A percentile compares a stretch with the other conserved stretches of the same genome.
Conservation (phyloP, 2,113 vertebrate genomes). For the Forbesichthys papilliferus region DNA sequence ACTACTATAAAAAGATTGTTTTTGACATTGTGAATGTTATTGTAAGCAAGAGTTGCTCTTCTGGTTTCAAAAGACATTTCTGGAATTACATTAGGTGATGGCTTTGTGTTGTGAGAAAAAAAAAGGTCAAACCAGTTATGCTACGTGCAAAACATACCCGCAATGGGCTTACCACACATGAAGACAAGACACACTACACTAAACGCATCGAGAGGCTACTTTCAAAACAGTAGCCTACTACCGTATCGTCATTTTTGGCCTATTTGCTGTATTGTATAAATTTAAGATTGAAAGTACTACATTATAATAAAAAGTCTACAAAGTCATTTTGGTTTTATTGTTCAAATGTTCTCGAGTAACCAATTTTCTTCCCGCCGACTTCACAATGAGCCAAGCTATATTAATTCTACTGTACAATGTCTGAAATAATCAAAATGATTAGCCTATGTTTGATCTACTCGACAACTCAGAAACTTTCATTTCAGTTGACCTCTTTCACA, state of each 20-base stretch:
- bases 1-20: no score
- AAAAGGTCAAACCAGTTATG: constrained; percentile 55
- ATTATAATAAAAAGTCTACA: no score
- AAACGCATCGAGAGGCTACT: not conserved
- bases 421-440: no score
- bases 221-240: not conserved
- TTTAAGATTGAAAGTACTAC: no score
- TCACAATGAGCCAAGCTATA: not conserved
- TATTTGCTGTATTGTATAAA: no score
- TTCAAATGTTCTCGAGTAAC: no score
- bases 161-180: constrained; percentile 29
- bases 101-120: constrained; percentile 25
- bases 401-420: not conserved
- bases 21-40: no score
- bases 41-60: not conserved
- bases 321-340: no score
- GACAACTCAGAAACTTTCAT: no score
- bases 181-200: not conserved
- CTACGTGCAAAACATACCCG: constrained; percentile 41
- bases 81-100: constrained; percentile 37
- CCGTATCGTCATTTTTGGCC: no score
- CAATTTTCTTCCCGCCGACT: no score
- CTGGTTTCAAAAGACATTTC: constrained; percentile 27
- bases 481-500: constrained; percentile 19
- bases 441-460: no score